Base-by-base conservation (phyloP, 2,888 invertebrate genomes). In the Icerya purchasi region DNA sequence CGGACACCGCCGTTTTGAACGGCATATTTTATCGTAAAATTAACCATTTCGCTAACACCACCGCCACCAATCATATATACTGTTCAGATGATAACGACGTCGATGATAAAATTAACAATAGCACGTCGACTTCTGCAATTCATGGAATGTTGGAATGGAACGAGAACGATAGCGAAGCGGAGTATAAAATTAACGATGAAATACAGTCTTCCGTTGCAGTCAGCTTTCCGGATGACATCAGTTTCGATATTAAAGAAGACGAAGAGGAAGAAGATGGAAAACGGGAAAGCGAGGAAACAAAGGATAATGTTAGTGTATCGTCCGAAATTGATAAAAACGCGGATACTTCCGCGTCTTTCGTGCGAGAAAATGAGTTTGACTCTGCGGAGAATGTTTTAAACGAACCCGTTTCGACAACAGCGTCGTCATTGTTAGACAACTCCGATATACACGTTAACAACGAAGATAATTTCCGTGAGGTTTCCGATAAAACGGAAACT, bases 1-100 rank as follows among this genome's bases (percentile, higher is more conserved):
- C 57, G 50, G 62, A 62, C 21, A 51, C 61, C 1, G 61, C 60
- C 22, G 54, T 61, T 14, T 36, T 36, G 36, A 61, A 52, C 22
- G 59, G 59, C 20, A 55, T 59, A 24, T 22, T 59, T 19, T 55
- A 59, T 50, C 51, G 51, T 24, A 59, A 59, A 24, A 55, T 59
- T 1, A 59, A 55, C 51, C 54, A 59, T 55, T 59, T 54, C 8
- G 19, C 54, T 22, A 58, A 53, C 49, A 54, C 53, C 2, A 53
- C 54, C 3, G 22, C 53, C 3, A 54, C 53, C 22, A 23, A 18
- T 23, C 53, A 58, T 18, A 24, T 24, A 2, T 36, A 58, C 23
- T 54, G 50, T 14, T 54, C 54, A 50, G 59, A 55, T 14, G 25
- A 50, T 20, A 36, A 51, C 18, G 49, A 50, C 2, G 54, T 50